Percentiles rank a stretch among this genome's conserved stretches.
These are phyloP conservation scores for Sylvilagus floridanus DNA, from an alignment of 2,797 vertebrate genomes.

Conservation along the genomic window DNA sequence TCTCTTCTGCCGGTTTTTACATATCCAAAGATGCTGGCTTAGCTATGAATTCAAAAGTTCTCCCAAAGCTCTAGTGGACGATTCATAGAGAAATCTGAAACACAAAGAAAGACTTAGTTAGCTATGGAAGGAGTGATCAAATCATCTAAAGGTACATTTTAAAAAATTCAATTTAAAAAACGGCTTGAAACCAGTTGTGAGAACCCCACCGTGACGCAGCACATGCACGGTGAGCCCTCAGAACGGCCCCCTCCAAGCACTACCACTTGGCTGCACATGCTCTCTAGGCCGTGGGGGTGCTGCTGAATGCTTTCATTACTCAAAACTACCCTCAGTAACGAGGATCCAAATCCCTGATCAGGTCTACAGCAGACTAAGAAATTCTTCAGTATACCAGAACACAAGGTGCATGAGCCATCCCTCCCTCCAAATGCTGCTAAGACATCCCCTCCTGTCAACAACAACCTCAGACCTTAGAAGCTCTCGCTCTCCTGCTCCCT, in stretches of 20 bases:
- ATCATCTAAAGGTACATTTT: conserved; percentile 1
- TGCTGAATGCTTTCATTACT: too few relatives aligned
- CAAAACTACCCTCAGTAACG: background rate
- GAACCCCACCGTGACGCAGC: too few relatives aligned
- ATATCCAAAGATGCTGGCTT: background rate
- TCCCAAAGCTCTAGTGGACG: conserved; percentile 91
- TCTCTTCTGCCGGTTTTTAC: background rate
- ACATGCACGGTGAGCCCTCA: too few relatives aligned
- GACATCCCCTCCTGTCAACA: fast-evolving
- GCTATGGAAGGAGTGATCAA: background rate
- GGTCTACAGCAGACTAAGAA: background rate
- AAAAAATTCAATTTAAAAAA: conserved; percentile 3
- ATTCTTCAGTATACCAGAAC: background rate
- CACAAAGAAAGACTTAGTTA: conserved; percentile 60
- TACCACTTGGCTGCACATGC: background rate
- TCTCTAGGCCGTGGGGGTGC: fast-evolving
- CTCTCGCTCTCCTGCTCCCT: background rate
- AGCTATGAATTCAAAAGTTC: conserved; percentile 89
- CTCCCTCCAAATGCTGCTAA: fast-evolving
- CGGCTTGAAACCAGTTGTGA: background rate
- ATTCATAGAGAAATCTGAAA: conserved; percentile 92
- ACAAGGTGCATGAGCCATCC: fast-evolving
- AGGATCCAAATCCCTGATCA: background rate
- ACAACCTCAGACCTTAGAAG: too few relatives aligned
- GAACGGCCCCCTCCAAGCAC: background rate